These are phyloP conservation scores for Orcinus orca DNA, from an alignment of 2,113 vertebrate genomes.

Conservation along the genomic window DNA sequence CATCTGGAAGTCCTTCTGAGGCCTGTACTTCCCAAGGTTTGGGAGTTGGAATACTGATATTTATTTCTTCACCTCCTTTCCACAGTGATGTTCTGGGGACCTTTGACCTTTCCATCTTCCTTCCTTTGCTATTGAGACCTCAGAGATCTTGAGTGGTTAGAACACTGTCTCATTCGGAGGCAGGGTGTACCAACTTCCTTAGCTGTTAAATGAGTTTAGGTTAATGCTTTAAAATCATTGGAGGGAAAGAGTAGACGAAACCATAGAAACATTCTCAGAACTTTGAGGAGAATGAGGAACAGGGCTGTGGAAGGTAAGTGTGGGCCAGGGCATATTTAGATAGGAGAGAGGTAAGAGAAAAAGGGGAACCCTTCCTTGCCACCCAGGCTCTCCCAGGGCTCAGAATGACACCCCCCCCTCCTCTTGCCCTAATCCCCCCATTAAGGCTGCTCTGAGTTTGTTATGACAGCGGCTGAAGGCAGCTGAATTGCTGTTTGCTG, in stretches of 20 bases:
- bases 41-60: neutral
- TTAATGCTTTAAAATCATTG: conserved; percentile 18
- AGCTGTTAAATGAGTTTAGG: neutral
- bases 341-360: conserved; percentile 14
- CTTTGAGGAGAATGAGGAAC: neutral
- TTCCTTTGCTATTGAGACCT: neutral
- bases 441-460: conserved; percentile 85
- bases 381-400: conserved; percentile 62
- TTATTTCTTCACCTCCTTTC: neutral
- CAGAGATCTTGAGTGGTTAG: neutral
- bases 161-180: neutral
- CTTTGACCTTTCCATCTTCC: neutral
- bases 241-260: neutral
- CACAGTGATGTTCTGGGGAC: neutral
- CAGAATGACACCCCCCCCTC: conserved; percentile 74
- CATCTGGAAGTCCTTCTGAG: neutral
- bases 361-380: conserved; percentile 52
- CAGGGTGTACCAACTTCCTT: neutral
- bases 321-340: neutral
- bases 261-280: neutral
- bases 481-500: conserved; percentile 79
- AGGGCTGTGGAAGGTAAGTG: neutral
- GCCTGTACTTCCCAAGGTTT: neutral
- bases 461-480: conserved; percentile 86
- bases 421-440: conserved; percentile 81